Evolutionary conservation across 1,140 invertebrate genomes (phyloP), one percentile per base, ranked within the genome.

Genomic region (Charaxes varanes): DNA sequence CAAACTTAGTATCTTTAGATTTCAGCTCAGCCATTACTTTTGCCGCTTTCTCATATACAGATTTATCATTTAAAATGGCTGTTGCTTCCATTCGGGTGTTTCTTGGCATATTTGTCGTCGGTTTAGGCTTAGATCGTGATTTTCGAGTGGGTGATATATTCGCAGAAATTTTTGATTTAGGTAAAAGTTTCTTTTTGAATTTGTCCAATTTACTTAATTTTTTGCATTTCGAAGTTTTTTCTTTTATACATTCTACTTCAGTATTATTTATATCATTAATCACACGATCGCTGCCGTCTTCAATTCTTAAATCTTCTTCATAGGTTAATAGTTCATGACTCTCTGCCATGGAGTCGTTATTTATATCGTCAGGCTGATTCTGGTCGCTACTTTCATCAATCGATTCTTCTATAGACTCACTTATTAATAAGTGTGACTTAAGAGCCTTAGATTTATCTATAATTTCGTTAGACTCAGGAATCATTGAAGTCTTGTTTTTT

Each of bases 11-110:
- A 41, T 62, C 42, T 38, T 65, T 63, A 4, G 35, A 52, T 26
- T 61, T 78, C 18, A 72, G 33, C 54, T 77, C 62, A 4, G 54
- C 41, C 54, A 77, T 65, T 11, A 79, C 48, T 53, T 64, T 62
- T 13, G 67, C 42, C 22, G 77, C 74, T 24, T 79, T 79, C 40
- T 74, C 63, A 54, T 71, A 79, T 6, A 62, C 65, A 10, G 35
- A 23, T 53, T 73, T 69, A 36, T 68, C 54, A 37, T 70, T 65
- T 13, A 66, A 30, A 32, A 48, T 36, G 8, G 50, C 11, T 34
- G 57, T 53, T 26, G 40, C 14, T 21, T 57, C 40, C 5, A 13
- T 21, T 26, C 26, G 21, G 2, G 17, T 30, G 14, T 64, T 14
- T 14, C 2, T 16, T 33, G 31, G 19, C n/a, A n/a, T n/a, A n/a